phyloP scores from a whole-genome alignment of 2,888 invertebrate species.

The Megaustenia siamemsis region DNA sequence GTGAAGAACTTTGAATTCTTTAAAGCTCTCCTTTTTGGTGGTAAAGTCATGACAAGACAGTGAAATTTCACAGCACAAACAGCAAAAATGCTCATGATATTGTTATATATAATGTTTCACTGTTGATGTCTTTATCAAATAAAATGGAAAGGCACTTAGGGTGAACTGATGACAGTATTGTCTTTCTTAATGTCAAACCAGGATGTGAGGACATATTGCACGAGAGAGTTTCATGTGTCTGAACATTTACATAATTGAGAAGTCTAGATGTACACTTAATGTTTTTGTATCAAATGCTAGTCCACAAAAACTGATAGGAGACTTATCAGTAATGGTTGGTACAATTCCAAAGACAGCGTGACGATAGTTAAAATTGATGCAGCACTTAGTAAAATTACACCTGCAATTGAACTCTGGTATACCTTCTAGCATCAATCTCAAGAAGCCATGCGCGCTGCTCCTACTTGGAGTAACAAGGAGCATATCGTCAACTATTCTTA shows the following conservation, averaged over 20 bases:
- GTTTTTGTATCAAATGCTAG: conserved; percentile 21
- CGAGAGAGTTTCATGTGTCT: conserved; percentile 34
- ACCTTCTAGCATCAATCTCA: conserved; percentile 66
- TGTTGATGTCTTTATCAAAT: conserved; percentile 58
- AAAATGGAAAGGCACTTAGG: conserved; percentile 32
- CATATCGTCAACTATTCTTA: conserved; percentile 77
- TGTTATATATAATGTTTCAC: conserved; percentile 45
- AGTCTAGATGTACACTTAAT: conserved; percentile 26
- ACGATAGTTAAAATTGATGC: conserved; percentile 26
- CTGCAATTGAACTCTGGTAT: conserved; percentile 70
- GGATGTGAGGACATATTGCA: conserved; percentile 22
- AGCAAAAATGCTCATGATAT: conserved; percentile 44
- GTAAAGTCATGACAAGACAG: conserved; percentile 46
- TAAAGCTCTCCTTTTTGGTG: conserved; percentile 42
- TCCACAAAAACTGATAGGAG: conserved; percentile 23
- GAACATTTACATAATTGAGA: conserved; percentile 32
- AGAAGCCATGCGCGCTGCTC: conserved; percentile 67
- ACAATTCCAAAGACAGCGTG: conserved; percentile 41
- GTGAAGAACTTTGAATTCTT: conserved; percentile 48
- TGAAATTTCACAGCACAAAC: conserved; percentile 49
- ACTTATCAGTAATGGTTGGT: background rate
- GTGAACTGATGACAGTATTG: conserved; percentile 16
- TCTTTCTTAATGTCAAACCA: background rate
- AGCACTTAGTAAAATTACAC: conserved; percentile 60
- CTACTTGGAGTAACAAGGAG: conserved; percentile 72